These are phyloP conservation scores for Dynastes maya DNA, from an alignment of 2,888 invertebrate genomes.

Conservation along the genomic window DNA sequence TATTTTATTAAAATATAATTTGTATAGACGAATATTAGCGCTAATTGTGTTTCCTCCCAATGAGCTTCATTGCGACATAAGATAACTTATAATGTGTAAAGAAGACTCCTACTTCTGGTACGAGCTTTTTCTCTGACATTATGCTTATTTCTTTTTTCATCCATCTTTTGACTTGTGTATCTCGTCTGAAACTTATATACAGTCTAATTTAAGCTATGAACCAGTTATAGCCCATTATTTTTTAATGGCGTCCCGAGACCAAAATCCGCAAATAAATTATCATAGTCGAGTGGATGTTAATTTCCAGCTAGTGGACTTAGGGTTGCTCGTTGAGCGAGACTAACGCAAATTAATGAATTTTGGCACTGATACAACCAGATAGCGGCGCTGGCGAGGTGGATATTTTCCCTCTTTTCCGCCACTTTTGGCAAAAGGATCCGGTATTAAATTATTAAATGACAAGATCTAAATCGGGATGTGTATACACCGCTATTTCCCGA, in stretches of 20 bases:
- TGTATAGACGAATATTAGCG: too few relatives aligned
- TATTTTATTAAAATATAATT: too few relatives aligned
- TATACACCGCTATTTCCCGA: constrained; percentile 50
- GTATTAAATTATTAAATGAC: constrained; percentile 48
- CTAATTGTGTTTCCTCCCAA: too few relatives aligned
- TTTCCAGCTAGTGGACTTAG: constrained; percentile 56
- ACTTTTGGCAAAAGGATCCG: constrained; percentile 34
- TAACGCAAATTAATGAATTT: constrained; percentile 57
- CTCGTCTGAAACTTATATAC: too few relatives aligned
- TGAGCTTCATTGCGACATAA: too few relatives aligned
- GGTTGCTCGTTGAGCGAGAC: constrained; percentile 51
- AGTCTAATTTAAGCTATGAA: too few relatives aligned
- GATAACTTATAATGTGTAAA: too few relatives aligned
- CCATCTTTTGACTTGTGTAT: too few relatives aligned
- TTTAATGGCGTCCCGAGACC: constrained; percentile 27
- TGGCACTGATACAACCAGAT: constrained; percentile 55
- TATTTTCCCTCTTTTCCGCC: constrained; percentile 38
- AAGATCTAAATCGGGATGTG: constrained; percentile 33
- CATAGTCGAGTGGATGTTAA: constrained; percentile 55
- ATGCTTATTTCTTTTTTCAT: too few relatives aligned
- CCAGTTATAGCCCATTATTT: too few relatives aligned
- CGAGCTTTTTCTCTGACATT: too few relatives aligned
- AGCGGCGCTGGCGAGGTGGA: constrained; percentile 50
- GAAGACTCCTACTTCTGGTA: too few relatives aligned
- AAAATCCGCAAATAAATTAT: constrained; percentile 54